Conservation (phyloP, 1,140 invertebrate species). For the Plodia interpunctella region DNA sequence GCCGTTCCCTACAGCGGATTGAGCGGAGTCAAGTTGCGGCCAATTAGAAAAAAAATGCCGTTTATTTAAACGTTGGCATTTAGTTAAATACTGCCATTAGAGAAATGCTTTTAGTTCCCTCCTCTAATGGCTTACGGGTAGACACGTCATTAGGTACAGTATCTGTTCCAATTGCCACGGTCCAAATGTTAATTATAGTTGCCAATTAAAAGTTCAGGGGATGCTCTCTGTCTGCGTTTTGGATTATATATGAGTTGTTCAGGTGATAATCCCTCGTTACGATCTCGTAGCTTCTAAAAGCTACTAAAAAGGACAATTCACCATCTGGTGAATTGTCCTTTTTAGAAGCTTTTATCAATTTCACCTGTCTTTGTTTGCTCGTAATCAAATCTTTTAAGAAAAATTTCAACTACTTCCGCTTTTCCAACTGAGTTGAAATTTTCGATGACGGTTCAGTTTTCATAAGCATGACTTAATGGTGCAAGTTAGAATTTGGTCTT, state of each 20-base stretch:
- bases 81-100: constrained; percentile 16
- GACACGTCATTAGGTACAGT: constrained; percentile 16
- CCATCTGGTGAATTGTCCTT: too few relatives aligned
- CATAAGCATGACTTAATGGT: too few relatives aligned
- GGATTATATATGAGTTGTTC: neutral
- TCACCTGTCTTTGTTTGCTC: too few relatives aligned
- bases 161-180: constrained; percentile 13
- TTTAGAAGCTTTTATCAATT: too few relatives aligned
- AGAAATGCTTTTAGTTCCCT: constrained; percentile 18
- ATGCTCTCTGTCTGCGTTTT: neutral
- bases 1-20: neutral
- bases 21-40: constrained; percentile 5
- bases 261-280: neutral
- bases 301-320: too few relatives aligned
- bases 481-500: too few relatives aligned
- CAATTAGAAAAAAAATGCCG: constrained; percentile 11
- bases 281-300: too few relatives aligned
- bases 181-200: constrained; percentile 11
- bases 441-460: too few relatives aligned
- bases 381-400: too few relatives aligned
- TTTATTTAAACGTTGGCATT: constrained; percentile 18
- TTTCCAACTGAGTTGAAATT: too few relatives aligned
- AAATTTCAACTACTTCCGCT: too few relatives aligned
- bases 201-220: constrained; percentile 8
- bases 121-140: constrained; percentile 14